These are phyloP conservation scores for Aplysina aerophoba DNA, from an alignment of 37 sponge, comb jelly and placozoan species.

Conservation along the genomic window DNA sequence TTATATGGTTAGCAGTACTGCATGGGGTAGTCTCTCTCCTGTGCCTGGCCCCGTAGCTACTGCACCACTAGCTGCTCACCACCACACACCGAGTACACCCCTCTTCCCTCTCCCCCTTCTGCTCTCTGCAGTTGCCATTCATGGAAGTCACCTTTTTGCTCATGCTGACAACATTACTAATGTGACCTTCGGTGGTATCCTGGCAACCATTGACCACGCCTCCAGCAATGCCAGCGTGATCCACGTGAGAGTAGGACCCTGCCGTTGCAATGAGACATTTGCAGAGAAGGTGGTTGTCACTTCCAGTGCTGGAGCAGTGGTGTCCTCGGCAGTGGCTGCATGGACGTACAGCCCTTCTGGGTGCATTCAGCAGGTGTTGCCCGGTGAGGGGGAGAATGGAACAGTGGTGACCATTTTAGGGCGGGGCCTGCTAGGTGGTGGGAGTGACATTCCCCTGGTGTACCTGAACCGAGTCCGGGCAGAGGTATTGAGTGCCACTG, in stretches of 20 bases:
- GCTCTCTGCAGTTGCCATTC: slow-evolving; percentile 41
- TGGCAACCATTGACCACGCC: slow-evolving; percentile 22
- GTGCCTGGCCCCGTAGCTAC: no score
- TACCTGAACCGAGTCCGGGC: slow-evolving; percentile 34
- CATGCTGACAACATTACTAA: slow-evolving; percentile 36
- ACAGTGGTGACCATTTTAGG: slow-evolving; percentile 64
- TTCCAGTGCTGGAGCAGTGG: slow-evolving; percentile 37
- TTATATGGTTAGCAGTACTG: no score
- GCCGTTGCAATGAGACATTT: neutral
- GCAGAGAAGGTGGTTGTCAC: slow-evolving; percentile 36
- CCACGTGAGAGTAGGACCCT: slow-evolving; percentile 21
- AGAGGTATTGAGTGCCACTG: slow-evolving; percentile 10
- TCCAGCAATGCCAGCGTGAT: neutral
- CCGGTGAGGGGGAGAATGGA: slow-evolving; percentile 63
- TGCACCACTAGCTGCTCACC: no score
- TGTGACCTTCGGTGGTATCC: slow-evolving; percentile 37
- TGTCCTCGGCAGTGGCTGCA: slow-evolving; percentile 18
- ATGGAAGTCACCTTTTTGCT: slow-evolving; percentile 49
- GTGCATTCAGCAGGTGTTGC: slow-evolving; percentile 13
- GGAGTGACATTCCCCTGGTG: slow-evolving; percentile 17
- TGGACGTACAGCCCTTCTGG: slow-evolving; percentile 73
- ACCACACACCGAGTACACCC: neutral
- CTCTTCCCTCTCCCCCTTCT: neutral
- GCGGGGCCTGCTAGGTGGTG: slow-evolving; percentile 57
- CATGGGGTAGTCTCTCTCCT: no score